These are phyloP conservation scores for Nothobranchius kuhntae DNA, from an alignment of 2,113 vertebrate genomes.

Conservation along the genomic window DNA sequence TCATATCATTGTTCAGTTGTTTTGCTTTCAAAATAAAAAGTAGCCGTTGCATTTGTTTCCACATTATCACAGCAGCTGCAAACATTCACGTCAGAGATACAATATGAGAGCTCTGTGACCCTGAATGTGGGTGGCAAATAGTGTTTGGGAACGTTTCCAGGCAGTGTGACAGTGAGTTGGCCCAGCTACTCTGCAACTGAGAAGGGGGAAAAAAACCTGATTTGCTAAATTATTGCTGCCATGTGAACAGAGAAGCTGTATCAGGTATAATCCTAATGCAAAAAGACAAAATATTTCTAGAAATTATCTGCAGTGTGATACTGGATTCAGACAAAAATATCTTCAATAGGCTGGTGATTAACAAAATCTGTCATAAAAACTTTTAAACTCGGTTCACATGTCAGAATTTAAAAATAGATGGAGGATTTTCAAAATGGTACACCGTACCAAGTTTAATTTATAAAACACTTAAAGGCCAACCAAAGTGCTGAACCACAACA, in stretches of 20 bases:
- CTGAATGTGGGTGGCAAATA: not conserved
- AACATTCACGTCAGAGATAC: not conserved
- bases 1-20: not conserved
- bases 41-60: not conserved
- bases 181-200: not conserved
- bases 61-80: not conserved
- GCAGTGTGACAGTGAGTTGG: not conserved
- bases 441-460: too few species aligned
- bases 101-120: not conserved
- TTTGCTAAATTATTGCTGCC: not conserved
- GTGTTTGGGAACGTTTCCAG: not conserved
- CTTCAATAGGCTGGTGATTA: too few species aligned
- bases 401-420: too few species aligned
- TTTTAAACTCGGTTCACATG: too few species aligned
- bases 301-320: too few species aligned
- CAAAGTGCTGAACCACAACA: too few species aligned
- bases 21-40: not conserved
- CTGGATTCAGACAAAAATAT: too few species aligned
- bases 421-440: too few species aligned
- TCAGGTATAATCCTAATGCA: too few species aligned
- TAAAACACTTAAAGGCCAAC: too few species aligned
- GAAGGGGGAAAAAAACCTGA: not conserved
- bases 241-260: not conserved
- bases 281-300: too few species aligned
- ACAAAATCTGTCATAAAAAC: too few species aligned